Evolutionary conservation across 2,888 invertebrate species (phyloP).

Genomic region (Ochropleura leucogaster): DNA sequence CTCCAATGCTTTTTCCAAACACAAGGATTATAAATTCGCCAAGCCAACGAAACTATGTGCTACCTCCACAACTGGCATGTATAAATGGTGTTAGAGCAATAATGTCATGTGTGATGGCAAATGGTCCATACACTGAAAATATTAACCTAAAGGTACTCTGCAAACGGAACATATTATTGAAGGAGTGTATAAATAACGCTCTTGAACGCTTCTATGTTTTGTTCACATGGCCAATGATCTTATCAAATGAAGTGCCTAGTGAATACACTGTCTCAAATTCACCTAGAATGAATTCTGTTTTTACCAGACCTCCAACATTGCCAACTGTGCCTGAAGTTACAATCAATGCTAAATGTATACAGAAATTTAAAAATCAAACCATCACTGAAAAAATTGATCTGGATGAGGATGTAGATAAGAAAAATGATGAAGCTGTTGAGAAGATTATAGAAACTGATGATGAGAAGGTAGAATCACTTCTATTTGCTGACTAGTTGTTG

Average conservation of each 20-base stretch:
- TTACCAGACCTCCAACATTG: conserved; percentile 34
- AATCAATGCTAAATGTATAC: conserved; percentile 44
- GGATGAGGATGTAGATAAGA: conserved; percentile 18
- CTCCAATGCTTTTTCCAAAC: conserved; percentile 49
- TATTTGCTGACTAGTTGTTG: background rate
- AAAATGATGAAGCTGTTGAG: conserved; percentile 17
- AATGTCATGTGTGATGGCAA: conserved; percentile 69
- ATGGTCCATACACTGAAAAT: conserved; percentile 44
- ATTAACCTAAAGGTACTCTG: conserved; percentile 67
- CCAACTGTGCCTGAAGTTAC: conserved; percentile 57
- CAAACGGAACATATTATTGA: conserved; percentile 71
- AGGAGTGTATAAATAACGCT: conserved; percentile 69
- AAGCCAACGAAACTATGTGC: conserved; percentile 68
- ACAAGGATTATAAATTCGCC: conserved; percentile 7
- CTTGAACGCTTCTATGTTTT: conserved; percentile 78
- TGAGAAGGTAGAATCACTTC: conserved; percentile 9
- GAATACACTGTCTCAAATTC: conserved; percentile 12
- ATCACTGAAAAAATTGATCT: conserved; percentile 58
- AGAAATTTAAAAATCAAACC: conserved; percentile 43
- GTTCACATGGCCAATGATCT: conserved; percentile 82
- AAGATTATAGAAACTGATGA: conserved; percentile 4
- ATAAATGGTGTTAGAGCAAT: conserved; percentile 80
- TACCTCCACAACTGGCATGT: conserved; percentile 81
- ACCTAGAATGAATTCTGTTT: conserved; percentile 32
- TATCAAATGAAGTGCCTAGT: conserved; percentile 74